Evolutionary conservation across 2,113 vertebrate genomes (phyloP).

Genomic region (Pithys albifrons): DNA sequence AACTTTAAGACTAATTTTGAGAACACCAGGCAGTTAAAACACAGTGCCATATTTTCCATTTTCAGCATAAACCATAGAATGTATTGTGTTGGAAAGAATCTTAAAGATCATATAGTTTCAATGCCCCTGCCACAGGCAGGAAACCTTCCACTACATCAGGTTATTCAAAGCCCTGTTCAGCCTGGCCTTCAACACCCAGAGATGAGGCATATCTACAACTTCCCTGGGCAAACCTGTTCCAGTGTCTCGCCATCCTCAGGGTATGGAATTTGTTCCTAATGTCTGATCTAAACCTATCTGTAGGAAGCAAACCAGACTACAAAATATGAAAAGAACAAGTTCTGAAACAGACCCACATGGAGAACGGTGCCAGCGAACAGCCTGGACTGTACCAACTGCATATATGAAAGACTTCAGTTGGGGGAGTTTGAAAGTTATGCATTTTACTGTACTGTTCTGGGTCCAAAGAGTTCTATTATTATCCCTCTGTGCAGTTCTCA

Average conservation of each 20-base stretch:
- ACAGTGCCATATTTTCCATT: not conserved
- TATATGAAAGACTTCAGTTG: too few species aligned
- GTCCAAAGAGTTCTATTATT: too few species aligned
- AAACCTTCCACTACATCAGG: not conserved
- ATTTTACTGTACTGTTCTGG: too few species aligned
- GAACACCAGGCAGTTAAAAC: not conserved
- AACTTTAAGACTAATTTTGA: not conserved
- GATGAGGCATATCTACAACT: not conserved
- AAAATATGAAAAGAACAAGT: too few species aligned
- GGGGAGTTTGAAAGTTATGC: too few species aligned
- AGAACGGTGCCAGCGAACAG: too few species aligned
- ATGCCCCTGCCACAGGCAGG: not conserved
- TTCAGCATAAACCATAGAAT: not conserved
- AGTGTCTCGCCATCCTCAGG: not conserved
- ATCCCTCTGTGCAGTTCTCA: too few species aligned
- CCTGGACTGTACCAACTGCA: too few species aligned
- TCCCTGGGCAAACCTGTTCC: not conserved
- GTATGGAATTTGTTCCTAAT: not conserved
- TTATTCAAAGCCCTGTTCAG: not conserved
- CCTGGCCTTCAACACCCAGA: accelerated
- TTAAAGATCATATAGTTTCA: not conserved
- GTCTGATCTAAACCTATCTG: not conserved
- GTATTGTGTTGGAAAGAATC: not conserved
- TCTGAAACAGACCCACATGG: too few species aligned
- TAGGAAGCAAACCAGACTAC: too few species aligned